Percentiles rank a stretch among this genome's conserved stretches.
Evolutionary conservation across 2,113 vertebrate genomes (phyloP).

Genomic region (Colaptes auratus): DNA sequence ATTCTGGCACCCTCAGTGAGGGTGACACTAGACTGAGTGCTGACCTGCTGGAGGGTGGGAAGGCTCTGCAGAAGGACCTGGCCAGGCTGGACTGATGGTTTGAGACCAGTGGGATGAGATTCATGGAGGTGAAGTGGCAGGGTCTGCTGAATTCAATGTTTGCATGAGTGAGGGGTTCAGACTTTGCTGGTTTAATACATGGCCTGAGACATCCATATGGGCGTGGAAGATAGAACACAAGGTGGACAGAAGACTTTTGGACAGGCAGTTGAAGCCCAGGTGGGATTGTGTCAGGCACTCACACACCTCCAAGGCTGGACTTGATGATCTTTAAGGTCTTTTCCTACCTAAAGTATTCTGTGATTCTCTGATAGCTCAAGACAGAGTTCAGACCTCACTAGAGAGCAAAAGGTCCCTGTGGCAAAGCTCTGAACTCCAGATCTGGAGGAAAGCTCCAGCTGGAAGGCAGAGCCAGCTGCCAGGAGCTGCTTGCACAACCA

Average conservation of each 20-base stretch:
- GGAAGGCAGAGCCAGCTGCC: neutral
- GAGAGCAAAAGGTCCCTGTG: no score
- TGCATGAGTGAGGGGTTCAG: neutral
- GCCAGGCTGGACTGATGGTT: neutral
- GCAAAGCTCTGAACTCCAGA: no score
- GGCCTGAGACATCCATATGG: neutral
- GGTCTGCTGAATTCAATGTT: neutral
- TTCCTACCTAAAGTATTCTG: no score
- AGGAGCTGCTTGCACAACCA: neutral
- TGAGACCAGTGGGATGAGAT: neutral
- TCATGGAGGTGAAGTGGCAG: neutral
- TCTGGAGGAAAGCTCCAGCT: no score
- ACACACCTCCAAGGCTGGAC: no score
- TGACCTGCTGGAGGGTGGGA: no score
- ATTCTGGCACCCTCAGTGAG: no score
- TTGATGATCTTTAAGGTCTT: no score
- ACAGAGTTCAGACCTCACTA: no score
- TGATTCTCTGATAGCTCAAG: no score
- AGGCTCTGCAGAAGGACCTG: no score
- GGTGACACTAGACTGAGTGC: no score
- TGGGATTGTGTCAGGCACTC: neutral
- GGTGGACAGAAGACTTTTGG: neutral
- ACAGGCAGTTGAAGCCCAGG: neutral
- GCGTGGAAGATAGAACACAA: neutral
- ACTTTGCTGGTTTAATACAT: neutral